Base-by-base conservation (phyloP, 2,797 vertebrate genomes). In the Acanthurus tractus region DNA sequence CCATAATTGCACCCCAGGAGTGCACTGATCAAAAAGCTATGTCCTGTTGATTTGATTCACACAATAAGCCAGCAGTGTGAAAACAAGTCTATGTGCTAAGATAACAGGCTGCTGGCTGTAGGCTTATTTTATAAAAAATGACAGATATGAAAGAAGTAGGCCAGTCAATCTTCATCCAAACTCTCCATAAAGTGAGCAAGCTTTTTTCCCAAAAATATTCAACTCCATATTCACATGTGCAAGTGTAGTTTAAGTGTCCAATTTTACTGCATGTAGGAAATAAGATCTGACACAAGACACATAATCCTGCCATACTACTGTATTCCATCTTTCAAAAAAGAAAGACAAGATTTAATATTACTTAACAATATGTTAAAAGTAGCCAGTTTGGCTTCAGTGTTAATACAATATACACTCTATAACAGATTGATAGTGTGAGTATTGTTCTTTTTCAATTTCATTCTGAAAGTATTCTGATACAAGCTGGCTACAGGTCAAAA, bases 331-430 rank as follows among this genome's bases (percentile, higher is more conserved):
- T 99, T 99, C 98, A 98, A 99, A 99, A 95, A 99, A 99, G 98
- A 99, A 99, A 99, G 98, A 98, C 96, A 98, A 97, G 97, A 98
- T 98, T 99, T 98, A 98, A 99, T 99, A 99, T 98, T 97, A 98
- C 97, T 99, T 99, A 99, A 99, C 98, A 99, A 99, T 99, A 99
- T 99, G 98, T 99, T 99, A 99, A 99, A 99, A 97, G 98, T 98
- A 98, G 97, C 97, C 98, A 95, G 96, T 96, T 95, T 95, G 97
- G 97, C 98, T 97, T 98, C 97, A 97, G 96, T 99, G 98, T 99
- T 99, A 99, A 98, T 98, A 97, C 97, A 98, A 97, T 97, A 97
- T 96, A 99, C 97, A 97, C 97, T 97, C 97, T 97, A 96, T 96
- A 96, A 98, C 97, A 96, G 97, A 96, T 96, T 92, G 96, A 97